Evolutionary conservation across 2,888 invertebrate genomes (phyloP), one percentile per base, ranked within the genome.

Genomic region (Argynnis bischoffii): DNA sequence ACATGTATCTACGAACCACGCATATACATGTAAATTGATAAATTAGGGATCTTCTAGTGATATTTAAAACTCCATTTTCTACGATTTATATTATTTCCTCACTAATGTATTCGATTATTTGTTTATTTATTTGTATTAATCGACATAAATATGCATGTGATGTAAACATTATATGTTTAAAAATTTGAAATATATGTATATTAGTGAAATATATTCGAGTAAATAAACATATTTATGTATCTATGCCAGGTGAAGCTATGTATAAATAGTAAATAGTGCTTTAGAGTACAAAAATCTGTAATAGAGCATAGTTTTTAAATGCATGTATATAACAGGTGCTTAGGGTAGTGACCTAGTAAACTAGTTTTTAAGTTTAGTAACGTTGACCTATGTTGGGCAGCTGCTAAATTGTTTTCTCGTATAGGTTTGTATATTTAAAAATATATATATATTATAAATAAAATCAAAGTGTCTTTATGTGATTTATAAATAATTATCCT

Each of bases 21-120:
- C 21, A 53, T 67, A 31, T 35, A 56, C 54, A 63, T 57, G 57
- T 47, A 57, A 63, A 57, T 67, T 63, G 35, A 54, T 56, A 35
- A 53, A 46, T 16, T 51, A 53, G 16, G 21, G 26, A 41, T 56
- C 51, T 50, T n/a, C 15, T 11, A 61, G 16, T 35, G n/a, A 13
- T 48, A 48, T 31, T 35, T 64, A 51, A 57, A 21, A 57, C 21
- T 0, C 18, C 15, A 47, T 55, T 55, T 46, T 15, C 18, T 63
- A 16, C n/a, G 15, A 16, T 6, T 59, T 59, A 2, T 21, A n/a
- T 35, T 31, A 15, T 15, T n/a, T 31, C 16, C 16, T 35, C 35
- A 14, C 54, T 18, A 53, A 53, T 53, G 3, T 41, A 11, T 41
- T 41, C 35, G 35, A 41, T 41, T 41, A 35, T 35, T 35, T 35